A percentile compares a stretch with the other conserved stretches of the same genome.
These are phyloP conservation scores for Pheosia tremula DNA, from an alignment of 2,888 invertebrate genomes.

Conservation along the genomic window DNA sequence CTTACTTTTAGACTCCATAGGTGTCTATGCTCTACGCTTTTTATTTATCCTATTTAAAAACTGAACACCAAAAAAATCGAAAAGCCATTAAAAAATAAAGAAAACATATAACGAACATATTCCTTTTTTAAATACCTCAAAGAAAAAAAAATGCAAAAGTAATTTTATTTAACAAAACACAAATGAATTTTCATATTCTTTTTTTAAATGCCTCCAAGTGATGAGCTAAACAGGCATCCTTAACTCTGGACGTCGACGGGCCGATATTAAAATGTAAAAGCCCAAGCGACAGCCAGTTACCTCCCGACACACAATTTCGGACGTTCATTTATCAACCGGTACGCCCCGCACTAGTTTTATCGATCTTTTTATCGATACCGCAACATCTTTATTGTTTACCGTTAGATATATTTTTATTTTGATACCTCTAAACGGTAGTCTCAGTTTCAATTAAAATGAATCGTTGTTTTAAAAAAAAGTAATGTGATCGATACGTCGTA, in stretches of 20 bases:
- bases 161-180: not conserved
- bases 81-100: no score
- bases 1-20: no score
- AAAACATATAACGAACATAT: no score
- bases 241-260: constrained; percentile 48
- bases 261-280: constrained; percentile 74
- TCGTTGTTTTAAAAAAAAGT: constrained; percentile 28
- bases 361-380: constrained; percentile 52
- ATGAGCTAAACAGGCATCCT: constrained; percentile 62
- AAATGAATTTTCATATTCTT: constrained; percentile 25
- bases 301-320: constrained; percentile 81
- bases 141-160: not conserved
- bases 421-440: constrained; percentile 27
- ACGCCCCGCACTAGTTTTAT: constrained; percentile 44
- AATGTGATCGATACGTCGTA: constrained; percentile 25
- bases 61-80: no score
- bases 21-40: no score
- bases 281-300: constrained; percentile 70
- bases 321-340: constrained; percentile 72
- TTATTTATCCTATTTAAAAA: no score
- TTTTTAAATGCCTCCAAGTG: constrained; percentile 54
- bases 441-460: constrained; percentile 35
- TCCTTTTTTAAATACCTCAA: no score
- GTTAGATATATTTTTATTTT: constrained; percentile 9
- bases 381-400: constrained; percentile 5